Evolutionary conservation across 2,888 invertebrate species (phyloP).

Genomic region (Thereva unica): DNA sequence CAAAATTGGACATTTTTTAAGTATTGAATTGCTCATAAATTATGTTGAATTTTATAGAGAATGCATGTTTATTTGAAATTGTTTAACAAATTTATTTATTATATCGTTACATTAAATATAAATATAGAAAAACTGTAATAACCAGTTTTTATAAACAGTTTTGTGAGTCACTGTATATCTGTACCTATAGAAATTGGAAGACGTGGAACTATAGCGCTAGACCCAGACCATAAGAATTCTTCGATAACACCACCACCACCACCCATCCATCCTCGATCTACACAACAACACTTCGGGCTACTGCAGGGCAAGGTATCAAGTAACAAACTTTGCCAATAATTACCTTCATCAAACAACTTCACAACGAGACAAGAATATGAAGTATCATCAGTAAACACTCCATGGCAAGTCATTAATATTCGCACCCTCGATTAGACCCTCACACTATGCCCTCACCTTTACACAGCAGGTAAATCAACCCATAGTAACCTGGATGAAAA

Average conservation of each 20-base stretch:
- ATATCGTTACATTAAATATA: too few species aligned
- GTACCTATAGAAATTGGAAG: neutral
- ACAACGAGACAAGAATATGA: slow-evolving; percentile 37
- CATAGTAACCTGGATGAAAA: too few species aligned
- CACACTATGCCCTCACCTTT: neutral
- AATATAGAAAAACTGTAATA: too few species aligned
- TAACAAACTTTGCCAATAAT: slow-evolving; percentile 37
- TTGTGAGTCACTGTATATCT: too few species aligned
- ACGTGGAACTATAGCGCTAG: neutral
- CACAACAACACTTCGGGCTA: too few species aligned
- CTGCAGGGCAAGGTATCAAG: slow-evolving; percentile 14
- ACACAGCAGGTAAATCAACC: too few species aligned
- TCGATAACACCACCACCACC: slow-evolving; percentile 5
- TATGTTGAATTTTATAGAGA: too few species aligned
- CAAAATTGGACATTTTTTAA: too few species aligned
- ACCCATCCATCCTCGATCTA: neutral
- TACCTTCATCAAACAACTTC: slow-evolving; percentile 38
- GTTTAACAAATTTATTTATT: too few species aligned
- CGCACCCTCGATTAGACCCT: slow-evolving; percentile 29
- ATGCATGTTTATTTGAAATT: too few species aligned
- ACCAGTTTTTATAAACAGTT: too few species aligned
- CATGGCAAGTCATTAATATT: slow-evolving; percentile 33
- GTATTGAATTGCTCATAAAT: too few species aligned
- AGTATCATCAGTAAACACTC: slow-evolving; percentile 34
- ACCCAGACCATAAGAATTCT: neutral